Percentiles rank a stretch among this genome's conserved stretches.
phyloP scores from a whole-genome alignment of 1,140 invertebrate species.

The Drosophila ogumai region DNA sequence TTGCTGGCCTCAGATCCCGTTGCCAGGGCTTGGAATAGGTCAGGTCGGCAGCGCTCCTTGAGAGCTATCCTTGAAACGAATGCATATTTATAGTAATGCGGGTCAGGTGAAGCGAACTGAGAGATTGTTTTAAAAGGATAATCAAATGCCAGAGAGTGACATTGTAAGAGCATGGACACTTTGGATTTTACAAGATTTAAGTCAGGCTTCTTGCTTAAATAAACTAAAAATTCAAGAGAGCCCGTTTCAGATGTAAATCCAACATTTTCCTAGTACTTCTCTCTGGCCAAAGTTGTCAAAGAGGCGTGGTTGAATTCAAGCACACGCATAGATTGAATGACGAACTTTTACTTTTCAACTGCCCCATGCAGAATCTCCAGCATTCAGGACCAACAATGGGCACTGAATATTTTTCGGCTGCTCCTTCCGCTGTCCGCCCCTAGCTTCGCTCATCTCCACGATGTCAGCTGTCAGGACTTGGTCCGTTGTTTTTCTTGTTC shows the following conservation, averaged over 20 bases:
- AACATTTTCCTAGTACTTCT: conserved; percentile 34
- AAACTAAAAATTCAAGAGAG: not conserved
- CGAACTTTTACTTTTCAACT: conserved; percentile 73
- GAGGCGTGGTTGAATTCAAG: conserved; percentile 58
- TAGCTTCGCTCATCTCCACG: not conserved
- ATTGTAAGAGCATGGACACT: conserved; percentile 15
- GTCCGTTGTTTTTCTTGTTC: conserved; percentile 43
- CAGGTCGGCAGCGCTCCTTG: conserved; percentile 16
- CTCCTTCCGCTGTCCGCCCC: conserved; percentile 15
- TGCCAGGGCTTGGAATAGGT: conserved; percentile 34
- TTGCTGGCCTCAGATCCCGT: conserved; percentile 36
- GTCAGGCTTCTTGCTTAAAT: not conserved
- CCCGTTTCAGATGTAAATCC: not conserved
- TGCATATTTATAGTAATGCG: conserved; percentile 34
- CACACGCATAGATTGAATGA: conserved; percentile 72
- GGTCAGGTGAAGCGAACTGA: conserved; percentile 31
- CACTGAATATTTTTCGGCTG: conserved; percentile 61
- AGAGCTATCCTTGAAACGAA: conserved; percentile 32
- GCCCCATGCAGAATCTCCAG: conserved; percentile 17
- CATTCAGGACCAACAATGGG: conserved; percentile 39
- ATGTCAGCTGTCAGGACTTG: conserved; percentile 41
- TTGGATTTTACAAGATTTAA: not conserved
- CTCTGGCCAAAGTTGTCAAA: not conserved
- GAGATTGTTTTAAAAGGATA: conserved; percentile 29
- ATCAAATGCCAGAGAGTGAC: conserved; percentile 15